Evolutionary conservation across 2,888 invertebrate genomes (phyloP).

Genomic region (Chelonus formosanus): DNA sequence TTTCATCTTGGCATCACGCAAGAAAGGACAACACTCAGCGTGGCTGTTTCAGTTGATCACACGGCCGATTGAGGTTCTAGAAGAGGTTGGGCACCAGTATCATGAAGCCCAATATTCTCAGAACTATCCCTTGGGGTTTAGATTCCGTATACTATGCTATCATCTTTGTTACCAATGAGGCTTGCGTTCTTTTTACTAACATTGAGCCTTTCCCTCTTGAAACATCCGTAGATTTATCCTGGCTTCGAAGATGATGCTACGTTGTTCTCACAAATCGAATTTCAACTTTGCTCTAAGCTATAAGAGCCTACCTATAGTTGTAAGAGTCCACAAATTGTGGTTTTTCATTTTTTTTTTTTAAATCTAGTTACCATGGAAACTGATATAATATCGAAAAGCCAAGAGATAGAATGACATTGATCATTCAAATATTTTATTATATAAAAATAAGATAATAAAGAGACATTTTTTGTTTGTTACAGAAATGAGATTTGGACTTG

Average conservation of each 20-base stretch:
- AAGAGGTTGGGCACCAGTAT: slow-evolving; percentile 29
- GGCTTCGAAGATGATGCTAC: slow-evolving; percentile 4
- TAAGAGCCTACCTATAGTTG: no score
- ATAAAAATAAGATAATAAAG: no score
- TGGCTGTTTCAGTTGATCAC: slow-evolving; percentile 22
- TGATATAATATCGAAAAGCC: no score
- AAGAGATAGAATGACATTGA: no score
- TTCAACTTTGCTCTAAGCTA: background rate
- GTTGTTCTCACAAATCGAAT: background rate
- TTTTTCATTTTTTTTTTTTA: no score
- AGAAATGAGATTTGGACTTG: slow-evolving; percentile 17
- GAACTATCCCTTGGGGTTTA: slow-evolving; percentile 20
- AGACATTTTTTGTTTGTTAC: slow-evolving; percentile 2
- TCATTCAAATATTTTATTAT: no score
- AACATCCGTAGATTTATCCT: slow-evolving; percentile 1
- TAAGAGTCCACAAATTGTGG: no score
- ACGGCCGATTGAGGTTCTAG: slow-evolving; percentile 21
- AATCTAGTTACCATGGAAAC: no score
- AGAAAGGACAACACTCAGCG: slow-evolving; percentile 6
- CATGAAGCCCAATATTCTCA: slow-evolving; percentile 30
- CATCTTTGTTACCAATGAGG: slow-evolving; percentile 9
- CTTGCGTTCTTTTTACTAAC: slow-evolving; percentile 5
- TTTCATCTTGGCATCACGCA: slow-evolving; percentile 7
- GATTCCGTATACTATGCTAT: slow-evolving; percentile 15
- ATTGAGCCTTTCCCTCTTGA: slow-evolving; percentile 3